Evolutionary conservation across 2,113 vertebrate genomes (phyloP).

Genomic region (Lepus timidus): DNA sequence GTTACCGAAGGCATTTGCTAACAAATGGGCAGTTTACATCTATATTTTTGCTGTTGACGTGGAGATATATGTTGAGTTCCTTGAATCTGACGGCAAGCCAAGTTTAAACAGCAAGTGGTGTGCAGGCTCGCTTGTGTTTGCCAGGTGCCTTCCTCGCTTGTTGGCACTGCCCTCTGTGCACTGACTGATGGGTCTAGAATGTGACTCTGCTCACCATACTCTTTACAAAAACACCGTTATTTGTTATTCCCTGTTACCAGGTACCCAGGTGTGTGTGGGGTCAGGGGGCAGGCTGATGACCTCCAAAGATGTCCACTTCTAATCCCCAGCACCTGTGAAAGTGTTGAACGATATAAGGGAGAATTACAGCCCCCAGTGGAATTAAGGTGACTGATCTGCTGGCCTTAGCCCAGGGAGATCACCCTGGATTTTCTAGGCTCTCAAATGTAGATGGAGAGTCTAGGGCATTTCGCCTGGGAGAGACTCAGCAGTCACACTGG

Average conservation of each 20-base stretch:
- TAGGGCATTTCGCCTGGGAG: rapidly evolving
- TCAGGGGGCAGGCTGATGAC: neutral
- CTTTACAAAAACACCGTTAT: neutral
- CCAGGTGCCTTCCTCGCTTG: neutral
- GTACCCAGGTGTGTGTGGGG: too few species aligned
- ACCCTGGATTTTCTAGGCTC: neutral
- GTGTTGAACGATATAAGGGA: neutral
- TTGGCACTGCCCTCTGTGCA: neutral
- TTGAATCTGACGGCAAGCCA: neutral
- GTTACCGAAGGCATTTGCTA: neutral
- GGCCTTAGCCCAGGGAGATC: neutral
- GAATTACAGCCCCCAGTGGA: neutral
- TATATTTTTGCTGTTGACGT: neutral
- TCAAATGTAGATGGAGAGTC: neutral
- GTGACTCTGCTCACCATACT: neutral
- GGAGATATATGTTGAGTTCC: neutral
- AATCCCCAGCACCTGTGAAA: too few species aligned
- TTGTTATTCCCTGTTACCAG: neutral
- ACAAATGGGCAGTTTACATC: neutral
- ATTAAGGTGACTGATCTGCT: neutral
- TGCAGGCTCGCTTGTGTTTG: neutral
- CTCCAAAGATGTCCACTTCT: neutral
- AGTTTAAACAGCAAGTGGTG: neutral
- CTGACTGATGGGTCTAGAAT: neutral
- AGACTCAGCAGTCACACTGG: neutral